These are phyloP conservation scores for Atta colombica DNA, from an alignment of 1,140 invertebrate genomes.

Conservation along the genomic window DNA sequence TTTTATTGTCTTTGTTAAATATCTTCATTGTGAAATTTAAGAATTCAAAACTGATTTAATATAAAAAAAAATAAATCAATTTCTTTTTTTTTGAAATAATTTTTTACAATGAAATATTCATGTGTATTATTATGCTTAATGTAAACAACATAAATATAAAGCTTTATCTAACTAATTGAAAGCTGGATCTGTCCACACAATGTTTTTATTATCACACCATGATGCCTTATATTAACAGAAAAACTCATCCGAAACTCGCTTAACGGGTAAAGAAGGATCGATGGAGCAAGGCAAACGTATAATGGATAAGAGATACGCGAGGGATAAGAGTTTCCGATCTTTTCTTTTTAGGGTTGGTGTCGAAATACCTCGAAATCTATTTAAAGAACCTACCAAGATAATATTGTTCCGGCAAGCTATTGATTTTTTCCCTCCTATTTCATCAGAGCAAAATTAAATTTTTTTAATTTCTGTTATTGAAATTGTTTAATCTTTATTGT, in stretches of 20 bases:
- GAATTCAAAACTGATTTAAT: not conserved
- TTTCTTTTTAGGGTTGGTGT: conserved; percentile 62
- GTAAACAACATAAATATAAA: conserved; percentile 9
- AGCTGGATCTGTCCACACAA: not conserved
- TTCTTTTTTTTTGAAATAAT: not conserved
- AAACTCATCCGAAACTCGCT: conserved; percentile 70
- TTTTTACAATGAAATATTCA: not conserved
- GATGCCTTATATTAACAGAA: conserved; percentile 21
- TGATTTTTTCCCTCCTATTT: conserved; percentile 62
- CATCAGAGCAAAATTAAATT: conserved; percentile 25
- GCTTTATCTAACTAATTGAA: conserved; percentile 21
- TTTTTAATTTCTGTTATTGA: conserved; percentile 10
- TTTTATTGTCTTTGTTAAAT: not conserved
- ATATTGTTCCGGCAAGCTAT: conserved; percentile 65
- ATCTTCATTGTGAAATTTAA: not conserved
- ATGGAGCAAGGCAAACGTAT: conserved; percentile 65
- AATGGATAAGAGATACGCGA: conserved; percentile 78
- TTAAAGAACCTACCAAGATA: conserved; percentile 79
- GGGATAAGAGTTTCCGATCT: conserved; percentile 79
- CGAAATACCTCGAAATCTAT: conserved; percentile 83
- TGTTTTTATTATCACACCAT: conserved; percentile 25
- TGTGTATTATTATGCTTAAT: not conserved
- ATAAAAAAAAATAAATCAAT: not conserved
- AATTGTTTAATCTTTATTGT: not conserved
- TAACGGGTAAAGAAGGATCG: conserved; percentile 48